These are phyloP conservation scores for Anarrhichthys ocellatus DNA, from an alignment of 2,113 vertebrate species.

Conservation along the genomic window DNA sequence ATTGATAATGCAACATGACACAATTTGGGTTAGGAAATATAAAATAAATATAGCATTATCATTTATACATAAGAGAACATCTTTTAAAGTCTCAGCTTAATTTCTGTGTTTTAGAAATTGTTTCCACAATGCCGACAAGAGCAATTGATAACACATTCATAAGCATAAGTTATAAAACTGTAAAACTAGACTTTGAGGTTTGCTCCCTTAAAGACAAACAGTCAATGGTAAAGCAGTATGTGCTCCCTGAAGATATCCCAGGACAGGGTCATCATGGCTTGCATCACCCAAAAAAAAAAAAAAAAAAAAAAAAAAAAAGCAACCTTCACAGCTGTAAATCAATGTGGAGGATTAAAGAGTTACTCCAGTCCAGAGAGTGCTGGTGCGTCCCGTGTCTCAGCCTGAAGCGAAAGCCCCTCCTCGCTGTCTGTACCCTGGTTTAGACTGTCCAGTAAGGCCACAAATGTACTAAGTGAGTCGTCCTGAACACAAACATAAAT, in stretches of 20 bases:
- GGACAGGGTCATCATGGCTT: background rate
- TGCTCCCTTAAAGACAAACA: background rate
- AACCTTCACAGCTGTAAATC: background rate
- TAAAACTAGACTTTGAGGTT: conserved; percentile 19
- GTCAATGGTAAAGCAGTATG: background rate
- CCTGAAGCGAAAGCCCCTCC: conserved; percentile 11
- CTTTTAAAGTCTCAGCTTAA: background rate
- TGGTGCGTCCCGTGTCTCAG: conserved; percentile 28
- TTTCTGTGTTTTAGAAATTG: background rate
- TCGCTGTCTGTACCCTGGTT: conserved; percentile 27
- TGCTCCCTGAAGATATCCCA: conserved; percentile 8
- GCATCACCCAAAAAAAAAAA: background rate
- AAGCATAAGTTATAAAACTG: background rate
- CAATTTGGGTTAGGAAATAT: background rate
- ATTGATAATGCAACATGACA: conserved; percentile 19
- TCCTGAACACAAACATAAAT: conserved; percentile 78
- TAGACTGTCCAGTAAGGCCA: conserved; percentile 51
- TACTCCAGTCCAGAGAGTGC: conserved; percentile 37
- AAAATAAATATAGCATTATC: background rate
- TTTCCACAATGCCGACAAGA: background rate
- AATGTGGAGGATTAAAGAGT: background rate
- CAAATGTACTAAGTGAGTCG: conserved; percentile 48
- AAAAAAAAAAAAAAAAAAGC: background rate
- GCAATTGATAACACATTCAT: background rate
- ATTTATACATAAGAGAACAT: conserved; percentile 12